Base-by-base conservation (phyloP, 2,113 vertebrate species). In the Pollachius pollachius region DNA sequence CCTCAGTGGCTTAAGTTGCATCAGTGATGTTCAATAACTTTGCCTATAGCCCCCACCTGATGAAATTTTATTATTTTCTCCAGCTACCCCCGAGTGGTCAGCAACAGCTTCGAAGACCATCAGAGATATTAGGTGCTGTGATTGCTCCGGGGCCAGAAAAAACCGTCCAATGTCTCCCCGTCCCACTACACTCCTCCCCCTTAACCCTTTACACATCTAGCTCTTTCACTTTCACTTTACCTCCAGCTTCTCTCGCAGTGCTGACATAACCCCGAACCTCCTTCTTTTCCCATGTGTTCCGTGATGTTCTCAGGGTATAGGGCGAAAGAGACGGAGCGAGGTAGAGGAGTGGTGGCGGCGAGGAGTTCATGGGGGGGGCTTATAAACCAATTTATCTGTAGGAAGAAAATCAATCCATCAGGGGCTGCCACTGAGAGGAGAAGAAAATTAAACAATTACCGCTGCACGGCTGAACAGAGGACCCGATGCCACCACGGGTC, bases 371-470 rank as follows among this genome's bases (percentile, higher is more conserved):
- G 1, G 30, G 58, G 68, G 37, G 67, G 57, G 61, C 68, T 81
- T 67, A 76, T 62, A 73, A 84, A 81, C 65, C 66, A 82, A 75
- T 88, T 76, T 72, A 34, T 34, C 77, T 34, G 54, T 27, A 34
- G 63, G 27, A 71, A 72, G 66, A 74, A 82, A 87, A 82, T 84
- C 84, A 78, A 87, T 89, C 65, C 19, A 81, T 87, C 84, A 82
- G 75, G 73, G n/a, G 37, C 34, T 65, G 74, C 54, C 67, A 81
- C 58, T 64, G 62, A 62, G 71, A 76, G 58, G 72, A 70, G 77
- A 66, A 65, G 73, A 76, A 79, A 85, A 87, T 85, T 37, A 81
- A 85, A 82, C 86, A 87, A 85, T 89, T 84, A 84, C 70, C 37
- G 70, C 27, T 62, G 74, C 72, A 64, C 75, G 66, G 37, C 71